phyloP scores from a whole-genome alignment of 2,797 vertebrate genomes.

The Pempheris klunzingeri region DNA sequence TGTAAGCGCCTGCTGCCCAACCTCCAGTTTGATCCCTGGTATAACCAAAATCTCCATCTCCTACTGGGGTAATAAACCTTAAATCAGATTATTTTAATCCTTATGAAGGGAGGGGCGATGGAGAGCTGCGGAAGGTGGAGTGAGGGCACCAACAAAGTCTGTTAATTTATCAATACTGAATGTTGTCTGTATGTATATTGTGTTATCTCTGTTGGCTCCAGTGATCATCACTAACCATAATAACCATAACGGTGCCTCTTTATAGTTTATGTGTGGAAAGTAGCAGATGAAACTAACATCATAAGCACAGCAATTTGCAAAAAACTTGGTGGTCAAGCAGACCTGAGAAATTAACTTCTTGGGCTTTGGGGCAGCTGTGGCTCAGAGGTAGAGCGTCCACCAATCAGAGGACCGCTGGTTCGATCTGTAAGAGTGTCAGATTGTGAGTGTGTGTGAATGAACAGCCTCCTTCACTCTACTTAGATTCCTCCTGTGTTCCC shows the following conservation, averaged over 20 bases:
- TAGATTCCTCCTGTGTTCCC: too few species aligned
- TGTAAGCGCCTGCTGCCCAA: background rate
- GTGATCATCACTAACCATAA: background rate
- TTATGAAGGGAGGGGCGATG: conserved; percentile 13
- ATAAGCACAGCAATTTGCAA: background rate
- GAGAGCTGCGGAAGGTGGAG: background rate
- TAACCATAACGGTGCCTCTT: too few species aligned
- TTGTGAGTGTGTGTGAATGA: too few species aligned
- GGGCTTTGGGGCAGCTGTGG: too few species aligned
- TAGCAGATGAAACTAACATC: background rate
- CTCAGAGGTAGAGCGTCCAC: too few species aligned
- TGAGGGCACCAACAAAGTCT: background rate
- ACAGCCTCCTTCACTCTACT: too few species aligned
- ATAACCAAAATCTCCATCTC: conserved; percentile 24
- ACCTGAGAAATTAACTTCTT: background rate
- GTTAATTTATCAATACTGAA: conserved; percentile 13
- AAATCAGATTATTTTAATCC: conserved; percentile 67
- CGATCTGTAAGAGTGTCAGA: too few species aligned
- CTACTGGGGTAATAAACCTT: conserved; percentile 24
- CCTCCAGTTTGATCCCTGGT: conserved; percentile 22
- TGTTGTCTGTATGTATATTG: background rate
- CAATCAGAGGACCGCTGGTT: too few species aligned
- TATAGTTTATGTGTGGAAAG: background rate
- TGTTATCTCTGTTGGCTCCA: background rate
- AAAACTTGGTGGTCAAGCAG: background rate